phyloP scores from a whole-genome alignment of 2,888 invertebrate genomes.

The Gastrophysa polygoni region DNA sequence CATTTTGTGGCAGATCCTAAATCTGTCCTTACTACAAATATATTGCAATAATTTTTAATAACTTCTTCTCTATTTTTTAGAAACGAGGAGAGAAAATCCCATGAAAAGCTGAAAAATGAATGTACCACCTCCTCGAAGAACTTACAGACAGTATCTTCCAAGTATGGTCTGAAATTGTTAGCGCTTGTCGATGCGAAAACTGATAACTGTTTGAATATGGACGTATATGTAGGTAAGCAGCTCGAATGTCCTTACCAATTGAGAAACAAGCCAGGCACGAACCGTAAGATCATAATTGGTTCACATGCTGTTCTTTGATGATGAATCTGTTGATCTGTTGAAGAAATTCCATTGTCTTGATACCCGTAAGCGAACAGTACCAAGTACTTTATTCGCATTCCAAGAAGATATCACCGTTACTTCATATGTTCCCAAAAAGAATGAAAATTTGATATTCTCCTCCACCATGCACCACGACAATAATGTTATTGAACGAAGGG shows the following conservation, averaged over 20 bases:
- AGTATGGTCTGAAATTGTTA: neutral
- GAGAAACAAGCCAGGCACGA: conserved; percentile 2
- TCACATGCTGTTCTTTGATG: conserved; percentile 16
- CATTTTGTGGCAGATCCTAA: too few relatives aligned
- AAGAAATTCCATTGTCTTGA: conserved; percentile 21
- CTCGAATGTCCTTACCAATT: neutral
- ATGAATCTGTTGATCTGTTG: conserved; percentile 19
- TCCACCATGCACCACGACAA: conserved; percentile 24
- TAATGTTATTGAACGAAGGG: conserved; percentile 17
- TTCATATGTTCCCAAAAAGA: conserved; percentile 27
- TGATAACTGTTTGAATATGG: conserved; percentile 1
- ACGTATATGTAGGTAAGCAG: conserved; percentile 1
- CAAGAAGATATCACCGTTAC: conserved; percentile 24
- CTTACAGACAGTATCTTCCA: too few relatives aligned
- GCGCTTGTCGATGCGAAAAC: neutral
- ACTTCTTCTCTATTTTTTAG: too few relatives aligned
- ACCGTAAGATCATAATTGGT: conserved; percentile 37
- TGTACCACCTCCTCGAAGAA: too few relatives aligned
- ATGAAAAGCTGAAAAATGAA: too few relatives aligned
- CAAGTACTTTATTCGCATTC: conserved; percentile 27
- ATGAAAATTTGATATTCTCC: conserved; percentile 22
- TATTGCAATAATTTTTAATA: too few relatives aligned
- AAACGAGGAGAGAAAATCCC: too few relatives aligned
- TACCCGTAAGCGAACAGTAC: conserved; percentile 4
- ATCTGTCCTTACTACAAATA: too few relatives aligned